Evolutionary conservation across 2,797 vertebrate species (phyloP), one percentile per base, ranked within the genome.

Genomic region (Pelodytes ibericus): DNA sequence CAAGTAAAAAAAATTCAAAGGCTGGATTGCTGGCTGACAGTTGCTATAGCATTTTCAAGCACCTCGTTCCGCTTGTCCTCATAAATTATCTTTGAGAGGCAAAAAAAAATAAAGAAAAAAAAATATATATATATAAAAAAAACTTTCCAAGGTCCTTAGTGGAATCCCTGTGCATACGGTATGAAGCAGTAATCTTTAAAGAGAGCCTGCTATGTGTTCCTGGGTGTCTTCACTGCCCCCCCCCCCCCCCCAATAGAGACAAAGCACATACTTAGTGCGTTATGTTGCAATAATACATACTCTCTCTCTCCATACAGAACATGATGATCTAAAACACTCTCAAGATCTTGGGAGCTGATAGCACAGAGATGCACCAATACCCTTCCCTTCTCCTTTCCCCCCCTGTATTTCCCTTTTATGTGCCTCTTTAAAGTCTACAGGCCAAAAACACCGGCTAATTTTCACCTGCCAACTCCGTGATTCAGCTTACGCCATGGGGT

Each of bases 11-110:
- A 58, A 77, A 77, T 72, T 60, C 69, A 25, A 47, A 61, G 70
- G 22, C n/a, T 30, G 29, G 58, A 73, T 73, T 78, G 63, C 76
- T 57, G 70, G 70, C 62, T 78, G 76, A 88, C 91, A 95, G 96
- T 97, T 97, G 95, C 96, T 97, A 98, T 96, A 97, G 96, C 93
- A 94, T 96, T 96, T 94, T 98, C 94, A 95, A 96, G 95, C 93
- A 97, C 94, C 94, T 94, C 94, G 93, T 93, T 91, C 92, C 94
- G 92, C 95, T 97, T 94, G 93, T 96, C 57, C 56, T 72, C 94
- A 97, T 98, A 96, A 97, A 97, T 98, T 96, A 97, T 94, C 92
- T 93, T 95, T 96, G 95, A 93, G 91, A 91, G 90, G 65, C 56
- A 65, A 72, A 67, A 66, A 31, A 57, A n/a, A n/a, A n/a, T n/a